Evolutionary conservation across 2,797 vertebrate species (phyloP).

Genomic region (Eulemur albifrons): DNA sequence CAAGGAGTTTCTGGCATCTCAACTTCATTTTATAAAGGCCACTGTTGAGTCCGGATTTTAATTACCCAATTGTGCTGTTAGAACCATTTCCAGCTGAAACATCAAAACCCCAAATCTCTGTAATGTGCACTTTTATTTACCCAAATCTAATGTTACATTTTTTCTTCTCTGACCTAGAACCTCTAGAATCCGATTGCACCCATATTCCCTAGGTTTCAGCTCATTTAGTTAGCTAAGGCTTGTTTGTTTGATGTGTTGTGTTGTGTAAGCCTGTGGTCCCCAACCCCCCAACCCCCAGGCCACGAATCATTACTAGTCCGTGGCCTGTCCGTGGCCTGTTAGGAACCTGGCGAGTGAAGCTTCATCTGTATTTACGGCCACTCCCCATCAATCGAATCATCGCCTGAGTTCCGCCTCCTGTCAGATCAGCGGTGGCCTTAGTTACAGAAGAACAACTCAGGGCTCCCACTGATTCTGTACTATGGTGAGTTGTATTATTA

Average conservation of each 20-base stretch:
- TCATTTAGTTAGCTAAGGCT: background rate
- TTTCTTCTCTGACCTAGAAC: background rate
- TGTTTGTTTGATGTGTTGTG: background rate
- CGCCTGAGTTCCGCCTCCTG: no score
- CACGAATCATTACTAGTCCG: no score
- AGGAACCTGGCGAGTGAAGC: no score
- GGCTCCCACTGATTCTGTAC: no score
- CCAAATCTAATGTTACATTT: background rate
- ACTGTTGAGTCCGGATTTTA: background rate
- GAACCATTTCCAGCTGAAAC: background rate
- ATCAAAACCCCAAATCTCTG: background rate
- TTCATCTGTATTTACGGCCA: no score
- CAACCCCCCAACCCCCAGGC: no score
- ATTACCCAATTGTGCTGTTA: background rate
- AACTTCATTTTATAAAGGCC: background rate
- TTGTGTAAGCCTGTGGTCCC: background rate
- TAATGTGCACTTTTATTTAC: background rate
- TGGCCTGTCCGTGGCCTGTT: no score
- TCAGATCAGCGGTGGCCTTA: no score
- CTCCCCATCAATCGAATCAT: no score
- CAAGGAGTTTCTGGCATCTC: background rate
- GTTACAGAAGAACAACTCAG: no score
- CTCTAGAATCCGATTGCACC: background rate
- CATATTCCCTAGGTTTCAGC: background rate
- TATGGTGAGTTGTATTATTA: no score